Evolutionary conservation across 1,140 invertebrate genomes (phyloP).

Genomic region (Bombus polaris): DNA sequence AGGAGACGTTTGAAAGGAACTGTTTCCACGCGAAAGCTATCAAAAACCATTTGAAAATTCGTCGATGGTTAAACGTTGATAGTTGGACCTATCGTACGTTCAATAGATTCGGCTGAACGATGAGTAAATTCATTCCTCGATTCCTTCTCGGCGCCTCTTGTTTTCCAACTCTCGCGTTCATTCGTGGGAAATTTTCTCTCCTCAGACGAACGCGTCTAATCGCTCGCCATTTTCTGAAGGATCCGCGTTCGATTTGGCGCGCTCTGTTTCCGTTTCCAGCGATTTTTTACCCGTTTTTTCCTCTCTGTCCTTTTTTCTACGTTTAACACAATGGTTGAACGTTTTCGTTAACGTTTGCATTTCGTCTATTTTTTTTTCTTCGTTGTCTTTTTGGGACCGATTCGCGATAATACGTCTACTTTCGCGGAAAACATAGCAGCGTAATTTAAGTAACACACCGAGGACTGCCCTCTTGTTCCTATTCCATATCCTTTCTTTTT

Average conservation of each 20-base stretch:
- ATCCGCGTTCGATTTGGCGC: not conserved
- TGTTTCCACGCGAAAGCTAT: no score
- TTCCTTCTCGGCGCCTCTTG: not conserved
- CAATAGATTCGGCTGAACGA: not conserved
- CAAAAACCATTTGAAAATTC: no score
- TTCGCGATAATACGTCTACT: not conserved
- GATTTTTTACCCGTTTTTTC: not conserved
- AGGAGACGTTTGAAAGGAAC: not conserved
- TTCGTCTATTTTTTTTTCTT: not conserved
- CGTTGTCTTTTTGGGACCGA: not conserved
- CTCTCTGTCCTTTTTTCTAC: not conserved
- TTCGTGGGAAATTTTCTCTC: not conserved
- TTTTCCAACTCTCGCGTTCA: not conserved
- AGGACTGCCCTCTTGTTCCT: conserved; percentile 51
- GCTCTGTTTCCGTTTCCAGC: not conserved
- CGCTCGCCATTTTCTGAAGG: not conserved
- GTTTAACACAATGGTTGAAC: not conserved
- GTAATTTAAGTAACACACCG: conserved; percentile 32
- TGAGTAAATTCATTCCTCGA: conserved; percentile 10
- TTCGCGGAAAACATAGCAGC: not conserved
- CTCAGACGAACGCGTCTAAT: no score
- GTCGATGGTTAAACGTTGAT: no score
- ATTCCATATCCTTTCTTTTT: conserved; percentile 32
- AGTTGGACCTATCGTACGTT: not conserved
- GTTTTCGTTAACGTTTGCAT: not conserved